Percentiles rank a stretch among this genome's conserved stretches.
phyloP scores from a whole-genome alignment of 1,140 invertebrate genomes.

The Drosophila equinoxialis region DNA sequence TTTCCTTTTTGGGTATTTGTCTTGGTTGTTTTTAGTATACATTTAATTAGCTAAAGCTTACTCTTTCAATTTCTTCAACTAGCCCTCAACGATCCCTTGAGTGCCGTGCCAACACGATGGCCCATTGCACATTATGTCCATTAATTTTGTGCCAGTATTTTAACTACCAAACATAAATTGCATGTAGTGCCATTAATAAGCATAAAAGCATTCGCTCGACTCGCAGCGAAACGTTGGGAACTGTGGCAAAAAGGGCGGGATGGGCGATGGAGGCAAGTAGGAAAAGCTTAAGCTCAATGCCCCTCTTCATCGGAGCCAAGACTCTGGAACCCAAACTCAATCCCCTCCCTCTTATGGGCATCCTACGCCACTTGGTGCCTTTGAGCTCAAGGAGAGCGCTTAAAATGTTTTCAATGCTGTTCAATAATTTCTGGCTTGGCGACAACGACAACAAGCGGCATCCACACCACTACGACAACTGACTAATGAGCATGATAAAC shows the following conservation, averaged over 20 bases:
- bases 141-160: constrained; percentile 60
- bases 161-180: constrained; percentile 72
- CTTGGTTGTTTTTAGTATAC: background rate
- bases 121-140: constrained; percentile 39
- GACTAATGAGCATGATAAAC: constrained; percentile 60
- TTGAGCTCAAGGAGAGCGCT: constrained; percentile 47
- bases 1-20: background rate
- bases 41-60: constrained; percentile 24
- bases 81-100: background rate
- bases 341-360: background rate
- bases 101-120: background rate
- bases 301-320: no score
- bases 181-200: constrained; percentile 74
- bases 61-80: background rate
- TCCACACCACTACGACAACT: constrained; percentile 35
- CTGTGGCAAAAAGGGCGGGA: background rate
- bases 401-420: constrained; percentile 80
- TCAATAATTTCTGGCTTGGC: constrained; percentile 69
- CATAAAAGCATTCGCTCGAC: constrained; percentile 63
- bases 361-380: constrained; percentile 42
- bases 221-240: background rate
- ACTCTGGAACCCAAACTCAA: background rate
- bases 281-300: background rate
- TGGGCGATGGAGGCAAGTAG: background rate
- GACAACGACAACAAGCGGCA: constrained; percentile 38